A percentile compares a stretch with the other conserved stretches of the same genome.
Conservation (phyloP, 2,888 invertebrate species). For the Aphodius granarius region DNA sequence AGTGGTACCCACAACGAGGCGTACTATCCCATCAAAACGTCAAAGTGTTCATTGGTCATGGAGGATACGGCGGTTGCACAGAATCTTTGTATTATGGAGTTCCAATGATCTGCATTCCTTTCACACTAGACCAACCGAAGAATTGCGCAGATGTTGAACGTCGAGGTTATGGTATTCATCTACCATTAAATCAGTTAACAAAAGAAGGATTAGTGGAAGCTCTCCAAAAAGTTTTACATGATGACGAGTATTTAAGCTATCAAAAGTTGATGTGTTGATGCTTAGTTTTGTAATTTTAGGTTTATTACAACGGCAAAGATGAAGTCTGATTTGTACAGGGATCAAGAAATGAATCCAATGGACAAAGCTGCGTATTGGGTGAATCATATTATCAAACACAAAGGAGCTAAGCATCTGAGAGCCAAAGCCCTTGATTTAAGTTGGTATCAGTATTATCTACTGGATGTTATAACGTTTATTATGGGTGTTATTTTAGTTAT, state of each 20-base stretch:
- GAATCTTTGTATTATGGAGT: constrained; percentile 21
- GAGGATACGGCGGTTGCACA: constrained; percentile 15
- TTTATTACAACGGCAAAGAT: constrained; percentile 33
- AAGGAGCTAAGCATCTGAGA: constrained; percentile 38
- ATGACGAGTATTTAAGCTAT: constrained; percentile 2
- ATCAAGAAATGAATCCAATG: constrained; percentile 38
- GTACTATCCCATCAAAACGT: constrained; percentile 26
- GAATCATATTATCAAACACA: constrained; percentile 40
- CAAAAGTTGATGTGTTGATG: not conserved
- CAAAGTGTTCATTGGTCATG: constrained; percentile 20
- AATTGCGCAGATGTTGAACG: constrained; percentile 7
- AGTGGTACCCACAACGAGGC: constrained; percentile 65
- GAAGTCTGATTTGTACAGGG: constrained; percentile 34
- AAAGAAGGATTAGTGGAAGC: not conserved
- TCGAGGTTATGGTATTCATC: constrained; percentile 5
- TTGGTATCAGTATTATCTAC: constrained; percentile 38
- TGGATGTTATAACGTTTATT: constrained; percentile 33
- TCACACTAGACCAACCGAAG: constrained; percentile 10
- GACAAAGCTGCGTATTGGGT: constrained; percentile 42
- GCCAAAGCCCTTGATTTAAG: constrained; percentile 33
- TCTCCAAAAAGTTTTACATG: constrained; percentile 7
- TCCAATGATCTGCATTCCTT: constrained; percentile 21
- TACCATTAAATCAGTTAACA: not conserved
- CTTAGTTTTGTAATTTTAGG: not conserved
- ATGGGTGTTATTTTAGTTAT: not conserved